phyloP scores from a whole-genome alignment of 1,140 invertebrate genomes.

The Heliconius himera region DNA sequence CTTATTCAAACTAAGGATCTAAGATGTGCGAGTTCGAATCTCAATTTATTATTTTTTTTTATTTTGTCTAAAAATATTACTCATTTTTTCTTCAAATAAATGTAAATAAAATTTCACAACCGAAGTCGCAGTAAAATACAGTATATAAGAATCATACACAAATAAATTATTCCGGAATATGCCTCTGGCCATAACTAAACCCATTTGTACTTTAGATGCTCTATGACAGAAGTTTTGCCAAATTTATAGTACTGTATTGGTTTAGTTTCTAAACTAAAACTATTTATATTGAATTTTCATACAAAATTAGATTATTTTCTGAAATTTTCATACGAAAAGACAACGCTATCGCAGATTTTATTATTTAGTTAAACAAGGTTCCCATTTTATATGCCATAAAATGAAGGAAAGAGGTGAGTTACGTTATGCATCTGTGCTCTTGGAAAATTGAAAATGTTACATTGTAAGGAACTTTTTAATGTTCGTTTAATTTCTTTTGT shows the following conservation, averaged over 20 bases:
- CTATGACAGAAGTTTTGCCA: slow-evolving; percentile 18
- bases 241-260: slow-evolving; percentile 21
- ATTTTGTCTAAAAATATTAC: no score
- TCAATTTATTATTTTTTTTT: no score
- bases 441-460: slow-evolving; percentile 33
- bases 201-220: slow-evolving; percentile 3
- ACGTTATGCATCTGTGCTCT: slow-evolving; percentile 29
- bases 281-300: slow-evolving; percentile 25
- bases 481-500: slow-evolving; percentile 19
- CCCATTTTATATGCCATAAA: slow-evolving; percentile 31
- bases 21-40: no score
- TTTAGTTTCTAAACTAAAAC: slow-evolving; percentile 21
- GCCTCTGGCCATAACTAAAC: slow-evolving; percentile 17
- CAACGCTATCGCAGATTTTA: slow-evolving; percentile 14
- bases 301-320: slow-evolving; percentile 5
- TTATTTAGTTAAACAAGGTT: slow-evolving; percentile 10
- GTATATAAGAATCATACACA: neutral
- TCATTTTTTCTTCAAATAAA: no score
- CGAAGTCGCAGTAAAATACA: neutral
- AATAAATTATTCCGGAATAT: neutral
- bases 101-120: neutral
- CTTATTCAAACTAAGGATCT: no score
- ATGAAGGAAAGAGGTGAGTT: slow-evolving; percentile 30
- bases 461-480: slow-evolving; percentile 30
- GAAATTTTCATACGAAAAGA: neutral